phyloP scores from a whole-genome alignment of 2,888 invertebrate genomes.

The Acronicta leporina region DNA sequence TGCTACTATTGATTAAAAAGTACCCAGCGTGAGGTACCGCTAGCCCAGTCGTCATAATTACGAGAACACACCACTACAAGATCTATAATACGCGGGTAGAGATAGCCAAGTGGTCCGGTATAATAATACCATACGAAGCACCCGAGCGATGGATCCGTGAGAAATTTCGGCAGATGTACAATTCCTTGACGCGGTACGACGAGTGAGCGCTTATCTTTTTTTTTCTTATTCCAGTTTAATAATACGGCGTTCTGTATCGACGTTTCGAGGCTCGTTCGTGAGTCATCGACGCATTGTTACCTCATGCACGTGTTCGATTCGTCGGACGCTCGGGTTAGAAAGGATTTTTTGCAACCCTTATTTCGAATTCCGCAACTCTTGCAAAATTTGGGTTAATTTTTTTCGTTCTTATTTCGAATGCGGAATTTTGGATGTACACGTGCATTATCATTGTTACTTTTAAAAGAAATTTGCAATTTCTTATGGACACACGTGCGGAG shows the following conservation, averaged over 20 bases:
- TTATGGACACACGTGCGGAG: slow-evolving; percentile 62
- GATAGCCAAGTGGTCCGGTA: slow-evolving; percentile 78
- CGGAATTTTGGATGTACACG: slow-evolving; percentile 65
- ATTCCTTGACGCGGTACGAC: slow-evolving; percentile 86
- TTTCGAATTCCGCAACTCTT: slow-evolving; percentile 88
- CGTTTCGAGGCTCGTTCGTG: slow-evolving; percentile 77
- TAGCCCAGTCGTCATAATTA: slow-evolving; percentile 84
- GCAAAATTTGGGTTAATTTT: slow-evolving; percentile 86
- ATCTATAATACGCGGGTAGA: slow-evolving; percentile 79
- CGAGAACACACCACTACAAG: slow-evolving; percentile 60
- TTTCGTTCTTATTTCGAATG: slow-evolving; percentile 68
- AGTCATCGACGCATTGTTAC: slow-evolving; percentile 84
- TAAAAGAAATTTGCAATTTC: slow-evolving; percentile 45
- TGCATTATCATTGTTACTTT: slow-evolving; percentile 63
- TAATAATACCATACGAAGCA: slow-evolving; percentile 84
- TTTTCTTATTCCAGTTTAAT: slow-evolving; percentile 79
- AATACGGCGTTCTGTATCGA: slow-evolving; percentile 82
- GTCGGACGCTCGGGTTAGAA: slow-evolving; percentile 85
- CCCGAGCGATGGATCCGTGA: slow-evolving; percentile 81
- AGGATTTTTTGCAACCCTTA: slow-evolving; percentile 88
- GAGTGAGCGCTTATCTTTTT: slow-evolving; percentile 86
- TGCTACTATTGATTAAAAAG: slow-evolving; percentile 79
- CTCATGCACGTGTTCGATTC: slow-evolving; percentile 83
- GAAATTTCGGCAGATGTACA: slow-evolving; percentile 90
- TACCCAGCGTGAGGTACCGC: slow-evolving; percentile 77